Conservation (phyloP, 2,888 invertebrate species). For the Pteria penguin region DNA sequence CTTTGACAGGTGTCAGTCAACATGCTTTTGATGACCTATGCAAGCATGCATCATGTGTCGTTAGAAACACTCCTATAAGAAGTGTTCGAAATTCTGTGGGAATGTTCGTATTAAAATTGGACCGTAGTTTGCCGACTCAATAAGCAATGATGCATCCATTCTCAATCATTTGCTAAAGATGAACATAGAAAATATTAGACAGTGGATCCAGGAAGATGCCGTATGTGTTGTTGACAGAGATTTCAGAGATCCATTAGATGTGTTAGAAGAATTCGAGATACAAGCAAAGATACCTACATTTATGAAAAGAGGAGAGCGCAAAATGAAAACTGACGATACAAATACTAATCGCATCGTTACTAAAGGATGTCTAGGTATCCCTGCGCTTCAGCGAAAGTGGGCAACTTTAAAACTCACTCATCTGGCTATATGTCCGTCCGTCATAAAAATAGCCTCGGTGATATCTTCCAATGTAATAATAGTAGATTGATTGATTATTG, state of each 20-base stretch:
- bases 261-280: conserved; percentile 45
- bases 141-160: conserved; percentile 48
- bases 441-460: too few species aligned
- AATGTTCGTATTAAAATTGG: conserved; percentile 45
- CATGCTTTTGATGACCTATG: neutral
- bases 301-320: conserved; percentile 37
- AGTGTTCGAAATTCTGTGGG: conserved; percentile 32
- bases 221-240: conserved; percentile 48
- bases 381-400: too few species aligned
- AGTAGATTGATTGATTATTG: too few species aligned
- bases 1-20: neutral
- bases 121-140: conserved; percentile 44
- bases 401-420: too few species aligned
- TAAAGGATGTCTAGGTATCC: too few species aligned
- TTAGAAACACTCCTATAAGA: conserved; percentile 10
- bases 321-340: conserved; percentile 41
- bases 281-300: conserved; percentile 40
- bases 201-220: conserved; percentile 35
- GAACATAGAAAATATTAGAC: too few species aligned
- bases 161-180: conserved; percentile 46
- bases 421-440: too few species aligned
- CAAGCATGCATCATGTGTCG: neutral
- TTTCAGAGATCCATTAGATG: conserved; percentile 42
- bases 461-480: too few species aligned
- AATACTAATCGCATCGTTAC: conserved; percentile 46